Percentiles rank a stretch among this genome's conserved stretches.
Evolutionary conservation across 2,888 invertebrate genomes (phyloP).

Genomic region (Protodeltote pygarga): DNA sequence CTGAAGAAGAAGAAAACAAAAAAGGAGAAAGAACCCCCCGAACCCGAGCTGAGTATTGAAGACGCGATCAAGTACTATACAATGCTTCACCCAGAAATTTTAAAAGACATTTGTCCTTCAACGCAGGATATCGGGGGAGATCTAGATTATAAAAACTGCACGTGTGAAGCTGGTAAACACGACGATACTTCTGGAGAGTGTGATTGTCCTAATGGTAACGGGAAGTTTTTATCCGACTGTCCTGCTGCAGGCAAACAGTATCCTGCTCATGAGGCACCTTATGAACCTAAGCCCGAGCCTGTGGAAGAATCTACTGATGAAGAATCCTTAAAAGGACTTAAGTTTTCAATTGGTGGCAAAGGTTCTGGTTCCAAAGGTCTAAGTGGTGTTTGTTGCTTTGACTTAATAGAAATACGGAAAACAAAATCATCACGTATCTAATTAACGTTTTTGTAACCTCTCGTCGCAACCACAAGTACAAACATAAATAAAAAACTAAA

Average conservation of each 20-base stretch:
- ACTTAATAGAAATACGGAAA: constrained; percentile 35
- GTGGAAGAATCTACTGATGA: constrained; percentile 9
- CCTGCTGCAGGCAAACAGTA: not conserved
- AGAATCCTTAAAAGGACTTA: constrained; percentile 48
- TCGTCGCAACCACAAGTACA: no score
- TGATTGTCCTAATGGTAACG: not conserved
- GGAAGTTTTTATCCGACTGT: no score
- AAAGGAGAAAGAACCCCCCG: constrained; percentile 8
- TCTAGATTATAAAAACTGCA: not conserved
- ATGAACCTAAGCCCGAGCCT: not conserved
- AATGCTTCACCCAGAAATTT: constrained; percentile 10
- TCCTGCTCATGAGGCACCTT: not conserved
- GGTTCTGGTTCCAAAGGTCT: constrained; percentile 65
- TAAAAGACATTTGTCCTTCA: not conserved
- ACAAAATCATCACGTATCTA: not conserved
- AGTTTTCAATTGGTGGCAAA: constrained; percentile 60
- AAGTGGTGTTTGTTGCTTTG: constrained; percentile 61
- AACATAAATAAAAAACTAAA: not conserved
- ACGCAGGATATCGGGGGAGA: not conserved
- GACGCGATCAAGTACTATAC: constrained; percentile 57
- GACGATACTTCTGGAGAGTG: not conserved
- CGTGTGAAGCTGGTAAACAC: constrained; percentile 1
- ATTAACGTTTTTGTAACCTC: no score
- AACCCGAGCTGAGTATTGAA: constrained; percentile 58
- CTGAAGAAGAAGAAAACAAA: constrained; percentile 45